Evolutionary conservation across 2,888 invertebrate genomes (phyloP), one percentile per base, ranked within the genome.

Genomic region (Strigamia maritima): DNA sequence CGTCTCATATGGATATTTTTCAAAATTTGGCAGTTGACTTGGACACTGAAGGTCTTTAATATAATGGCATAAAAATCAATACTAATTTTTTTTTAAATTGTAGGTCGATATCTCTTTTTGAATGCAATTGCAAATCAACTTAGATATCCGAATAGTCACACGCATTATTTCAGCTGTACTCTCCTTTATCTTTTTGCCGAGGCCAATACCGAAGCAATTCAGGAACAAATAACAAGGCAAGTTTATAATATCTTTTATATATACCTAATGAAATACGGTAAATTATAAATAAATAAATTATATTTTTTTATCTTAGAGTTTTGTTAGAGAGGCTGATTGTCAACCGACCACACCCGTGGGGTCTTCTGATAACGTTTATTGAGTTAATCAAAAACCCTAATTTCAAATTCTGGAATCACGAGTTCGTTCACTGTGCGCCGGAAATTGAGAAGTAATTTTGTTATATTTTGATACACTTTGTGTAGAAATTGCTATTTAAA

Each of bases 1-100:
- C 97, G 40, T 94, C 98, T 0, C 98, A 97, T 86, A 99, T 99
- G 98, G 99, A 99, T 86, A 98, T 99, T 83, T 99, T 99, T 90
- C 98, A 99, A 88, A 98, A 98, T 88, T 90, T 99, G 83, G 97
- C 97, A 0, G 98, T 98, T 0, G 97, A 98, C 87, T 90, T 99
- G 81, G 98, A 99, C 86, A 97, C 94, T 14, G 98, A 99, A 88
- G 99, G 98, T 86, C 87, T 89, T 87, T 87, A 49, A 19, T 19
- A n/a, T 6, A 3, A 24, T 75, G 10, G 24, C 14, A 26, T 75
- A 10, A 8, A 1, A 75, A 26, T 19, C 75, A 6, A 24, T 75
- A 8, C 10, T 6, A 35, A 35, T 8, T 19, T 24, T 14, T 28
- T 70, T 70, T 12, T 14, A n/a, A 6, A 60, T 22, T 70, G 1